Evolutionary conservation across 2,888 invertebrate genomes (phyloP).

Genomic region (Nasonovia ribisnigri): DNA sequence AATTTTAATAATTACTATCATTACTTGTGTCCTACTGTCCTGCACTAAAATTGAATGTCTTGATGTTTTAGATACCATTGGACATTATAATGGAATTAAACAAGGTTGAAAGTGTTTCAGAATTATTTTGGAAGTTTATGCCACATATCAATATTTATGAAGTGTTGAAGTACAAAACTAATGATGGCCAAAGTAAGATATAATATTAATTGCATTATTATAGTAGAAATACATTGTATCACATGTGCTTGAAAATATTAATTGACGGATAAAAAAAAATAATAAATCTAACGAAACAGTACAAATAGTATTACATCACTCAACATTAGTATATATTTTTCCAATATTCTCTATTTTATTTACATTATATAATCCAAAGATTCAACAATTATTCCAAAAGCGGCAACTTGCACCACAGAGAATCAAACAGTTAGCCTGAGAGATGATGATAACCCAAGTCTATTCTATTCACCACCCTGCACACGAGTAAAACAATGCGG

Average conservation of each 20-base stretch:
- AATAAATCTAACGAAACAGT: neutral
- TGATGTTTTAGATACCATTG: slow-evolving; percentile 49
- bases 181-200: slow-evolving; percentile 20
- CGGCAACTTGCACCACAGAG: slow-evolving; percentile 71
- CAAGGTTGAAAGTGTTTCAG: slow-evolving; percentile 31
- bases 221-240: neutral
- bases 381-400: slow-evolving; percentile 68
- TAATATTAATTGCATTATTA: neutral
- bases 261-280: neutral
- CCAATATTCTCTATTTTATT: neutral
- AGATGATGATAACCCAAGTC: slow-evolving; percentile 71
- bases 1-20: neutral
- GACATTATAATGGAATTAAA: slow-evolving; percentile 48
- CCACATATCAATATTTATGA: neutral
- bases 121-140: slow-evolving; percentile 39
- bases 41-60: neutral
- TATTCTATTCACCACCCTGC: slow-evolving; percentile 77
- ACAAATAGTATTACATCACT: too few species aligned
- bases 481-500: slow-evolving; percentile 79
- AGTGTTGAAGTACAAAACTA: neutral
- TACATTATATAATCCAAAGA: slow-evolving; percentile 61
- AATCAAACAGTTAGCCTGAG: slow-evolving; percentile 71
- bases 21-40: neutral
- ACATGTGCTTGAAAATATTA: neutral
- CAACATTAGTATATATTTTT: neutral